phyloP scores from a whole-genome alignment of 2,888 invertebrate species.

The Sarcophaga caerulescens region DNA sequence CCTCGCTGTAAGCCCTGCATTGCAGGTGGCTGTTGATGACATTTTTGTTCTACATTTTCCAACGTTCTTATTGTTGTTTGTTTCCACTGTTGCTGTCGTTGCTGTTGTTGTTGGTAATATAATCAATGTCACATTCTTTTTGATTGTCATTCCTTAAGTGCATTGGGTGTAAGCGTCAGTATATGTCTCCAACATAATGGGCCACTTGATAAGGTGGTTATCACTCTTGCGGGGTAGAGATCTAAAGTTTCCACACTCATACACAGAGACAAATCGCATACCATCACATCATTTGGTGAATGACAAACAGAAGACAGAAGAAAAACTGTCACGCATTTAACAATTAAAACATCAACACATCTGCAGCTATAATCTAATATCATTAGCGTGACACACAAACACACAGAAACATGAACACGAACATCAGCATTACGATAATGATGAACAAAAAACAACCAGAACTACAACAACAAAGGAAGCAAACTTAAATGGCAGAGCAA shows the following conservation, averaged over 20 bases:
- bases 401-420: not conserved
- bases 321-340: conserved; percentile 21
- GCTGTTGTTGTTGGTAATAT: no score
- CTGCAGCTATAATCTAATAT: conserved; percentile 24
- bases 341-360: conserved; percentile 51
- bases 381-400: conserved; percentile 19
- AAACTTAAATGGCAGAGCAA: not conserved
- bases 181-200: no score
- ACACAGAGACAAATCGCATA: conserved; percentile 39
- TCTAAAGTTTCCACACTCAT: not conserved
- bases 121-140: no score
- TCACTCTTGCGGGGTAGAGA: no score
- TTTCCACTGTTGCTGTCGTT: no score
- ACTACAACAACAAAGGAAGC: not conserved
- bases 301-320: not conserved
- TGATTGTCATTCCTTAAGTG: conserved; percentile 6
- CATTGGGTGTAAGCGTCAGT: no score
- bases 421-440: not conserved
- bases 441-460: not conserved
- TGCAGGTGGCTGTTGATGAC: no score
- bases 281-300: not conserved
- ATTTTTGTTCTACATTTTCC: no score
- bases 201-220: no score
- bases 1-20: no score
- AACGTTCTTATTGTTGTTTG: no score